Evolutionary conservation across 2,797 vertebrate species (phyloP).

Genomic region (Oreochromis mossambicus): DNA sequence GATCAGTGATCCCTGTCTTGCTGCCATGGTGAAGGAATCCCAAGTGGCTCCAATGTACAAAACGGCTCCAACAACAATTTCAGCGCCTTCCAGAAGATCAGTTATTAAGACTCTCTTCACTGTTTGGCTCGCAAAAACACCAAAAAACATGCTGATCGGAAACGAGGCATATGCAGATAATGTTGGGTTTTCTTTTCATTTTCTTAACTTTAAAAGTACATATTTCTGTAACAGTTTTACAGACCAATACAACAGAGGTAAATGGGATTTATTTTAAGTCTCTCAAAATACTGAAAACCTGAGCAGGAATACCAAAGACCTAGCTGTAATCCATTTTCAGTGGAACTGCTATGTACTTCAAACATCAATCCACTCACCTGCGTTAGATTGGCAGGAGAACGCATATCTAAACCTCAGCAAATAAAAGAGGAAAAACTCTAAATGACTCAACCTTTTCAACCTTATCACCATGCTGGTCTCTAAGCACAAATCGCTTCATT

Average conservation of each 20-base stretch:
- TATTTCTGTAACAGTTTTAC: background rate
- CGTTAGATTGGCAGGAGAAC: background rate
- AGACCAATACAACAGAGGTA: background rate
- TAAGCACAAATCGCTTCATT: background rate
- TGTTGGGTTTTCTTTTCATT: background rate
- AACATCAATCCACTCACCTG: background rate
- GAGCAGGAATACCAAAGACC: background rate
- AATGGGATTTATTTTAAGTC: background rate
- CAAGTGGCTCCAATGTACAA: background rate
- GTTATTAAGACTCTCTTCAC: background rate
- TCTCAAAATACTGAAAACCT: background rate
- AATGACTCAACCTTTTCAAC: background rate
- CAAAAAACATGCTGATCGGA: background rate
- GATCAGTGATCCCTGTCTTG: constrained; percentile 28
- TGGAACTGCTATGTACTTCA: background rate
- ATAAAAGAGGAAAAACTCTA: background rate
- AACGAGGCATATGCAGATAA: background rate
- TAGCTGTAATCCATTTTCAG: background rate
- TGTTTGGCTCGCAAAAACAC: background rate
- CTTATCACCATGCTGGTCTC: background rate
- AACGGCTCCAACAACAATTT: background rate
- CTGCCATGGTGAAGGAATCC: constrained; percentile 14
- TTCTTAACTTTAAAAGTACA: background rate
- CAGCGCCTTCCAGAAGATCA: background rate
- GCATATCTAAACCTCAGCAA: background rate